These are phyloP conservation scores for Drosophila siamana DNA, from an alignment of 2,888 invertebrate genomes.

Conservation along the genomic window DNA sequence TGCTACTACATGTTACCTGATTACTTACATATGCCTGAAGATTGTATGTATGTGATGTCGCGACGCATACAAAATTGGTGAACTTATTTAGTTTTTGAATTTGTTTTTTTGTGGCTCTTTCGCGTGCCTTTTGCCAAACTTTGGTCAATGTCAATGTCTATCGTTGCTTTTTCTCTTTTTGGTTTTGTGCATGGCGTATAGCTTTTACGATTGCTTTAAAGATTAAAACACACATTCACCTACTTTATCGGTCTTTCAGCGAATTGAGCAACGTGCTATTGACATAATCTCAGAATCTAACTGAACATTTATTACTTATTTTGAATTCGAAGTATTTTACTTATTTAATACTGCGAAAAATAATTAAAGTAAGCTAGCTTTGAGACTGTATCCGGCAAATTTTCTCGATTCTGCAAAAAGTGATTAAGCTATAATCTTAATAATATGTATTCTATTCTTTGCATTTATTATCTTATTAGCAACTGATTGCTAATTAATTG, in stretches of 20 bases:
- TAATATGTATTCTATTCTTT: background rate
- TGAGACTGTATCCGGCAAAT: background rate
- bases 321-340: background rate
- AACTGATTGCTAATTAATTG: slow-evolving; percentile 9
- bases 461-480: slow-evolving; percentile 8
- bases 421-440: background rate
- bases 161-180: slow-evolving; percentile 23
- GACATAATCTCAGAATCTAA: slow-evolving; percentile 30
- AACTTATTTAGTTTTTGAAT: slow-evolving; percentile 12
- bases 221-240: slow-evolving; percentile 25
- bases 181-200: slow-evolving; percentile 19
- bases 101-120: slow-evolving; percentile 43
- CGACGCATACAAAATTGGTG: background rate
- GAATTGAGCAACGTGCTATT: slow-evolving; percentile 35
- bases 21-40: no score
- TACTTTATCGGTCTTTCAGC: slow-evolving; percentile 10
- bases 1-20: background rate
- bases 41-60: background rate
- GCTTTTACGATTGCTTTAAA: slow-evolving; percentile 27
- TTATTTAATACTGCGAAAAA: background rate
- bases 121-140: slow-evolving; percentile 63
- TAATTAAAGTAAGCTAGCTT: background rate
- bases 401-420: background rate
- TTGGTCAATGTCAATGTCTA: slow-evolving; percentile 67
- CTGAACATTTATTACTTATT: slow-evolving; percentile 15